Evolutionary conservation across 2,888 invertebrate species (phyloP).

Genomic region (Lysandra bellargus): DNA sequence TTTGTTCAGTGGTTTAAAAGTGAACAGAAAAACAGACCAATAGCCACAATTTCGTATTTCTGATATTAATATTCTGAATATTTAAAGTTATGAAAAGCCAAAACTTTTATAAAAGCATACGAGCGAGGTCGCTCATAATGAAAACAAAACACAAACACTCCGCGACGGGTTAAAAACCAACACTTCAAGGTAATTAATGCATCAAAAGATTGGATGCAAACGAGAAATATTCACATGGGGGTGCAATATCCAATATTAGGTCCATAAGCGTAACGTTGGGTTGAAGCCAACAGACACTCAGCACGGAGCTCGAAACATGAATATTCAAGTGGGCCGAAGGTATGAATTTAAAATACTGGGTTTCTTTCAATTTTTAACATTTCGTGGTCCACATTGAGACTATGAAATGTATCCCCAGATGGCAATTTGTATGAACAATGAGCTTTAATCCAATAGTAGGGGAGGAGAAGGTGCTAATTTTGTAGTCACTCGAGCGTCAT

Average conservation of each 20-base stretch:
- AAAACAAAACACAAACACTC: constrained; percentile 9
- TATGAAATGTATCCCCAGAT: not conserved
- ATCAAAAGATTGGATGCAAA: constrained; percentile 4
- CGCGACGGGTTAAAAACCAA: not conserved
- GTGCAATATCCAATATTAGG: constrained; percentile 29
- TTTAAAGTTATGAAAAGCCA: not conserved
- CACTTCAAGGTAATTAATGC: not conserved
- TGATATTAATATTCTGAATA: not conserved
- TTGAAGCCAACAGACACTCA: constrained; percentile 27
- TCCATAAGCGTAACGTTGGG: constrained; percentile 32
- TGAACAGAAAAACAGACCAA: not conserved
- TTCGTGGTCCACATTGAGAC: not conserved
- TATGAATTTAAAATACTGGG: not conserved
- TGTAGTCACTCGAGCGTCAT: too few relatives aligned
- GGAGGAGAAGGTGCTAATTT: too few relatives aligned
- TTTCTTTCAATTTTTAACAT: not conserved
- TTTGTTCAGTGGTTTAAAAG: not conserved
- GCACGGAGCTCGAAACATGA: constrained; percentile 18
- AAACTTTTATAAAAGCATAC: not conserved
- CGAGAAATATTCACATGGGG: not conserved
- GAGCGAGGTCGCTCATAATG: constrained; percentile 1
- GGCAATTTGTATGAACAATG: not conserved
- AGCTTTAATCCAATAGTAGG: not conserved
- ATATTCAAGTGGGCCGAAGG: not conserved
- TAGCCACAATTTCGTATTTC: not conserved